Conservation (phyloP, 2,113 vertebrate genomes). For the Ammodytes marinus region DNA sequence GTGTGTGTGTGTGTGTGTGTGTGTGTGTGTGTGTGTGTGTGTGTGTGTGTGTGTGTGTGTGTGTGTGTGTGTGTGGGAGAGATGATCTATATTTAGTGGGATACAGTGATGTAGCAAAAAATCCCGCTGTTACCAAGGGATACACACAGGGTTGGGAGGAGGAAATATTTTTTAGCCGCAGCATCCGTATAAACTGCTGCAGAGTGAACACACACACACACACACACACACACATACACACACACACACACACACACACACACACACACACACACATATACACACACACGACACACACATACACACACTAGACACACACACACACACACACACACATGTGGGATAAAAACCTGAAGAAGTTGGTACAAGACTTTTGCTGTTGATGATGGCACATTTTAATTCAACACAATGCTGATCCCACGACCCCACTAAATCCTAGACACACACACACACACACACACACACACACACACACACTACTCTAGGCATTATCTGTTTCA, state of each 20-base stretch:
- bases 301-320: neutral
- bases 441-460: neutral
- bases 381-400: neutral
- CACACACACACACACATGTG: neutral
- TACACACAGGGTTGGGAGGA: neutral
- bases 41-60: too few species aligned
- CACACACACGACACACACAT: too few species aligned
- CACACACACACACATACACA: neutral
- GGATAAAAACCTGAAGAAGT: slow-evolving; percentile 1
- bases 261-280: neutral
- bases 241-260: neutral
- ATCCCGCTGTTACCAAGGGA: neutral
- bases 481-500: neutral
- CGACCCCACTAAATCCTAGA: neutral
- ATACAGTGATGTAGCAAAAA: slow-evolving; percentile 41
- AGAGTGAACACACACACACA: neutral
- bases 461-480: neutral
- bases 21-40: neutral
- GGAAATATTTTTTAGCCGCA: neutral
- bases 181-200: slow-evolving; percentile 1
- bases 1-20: neutral
- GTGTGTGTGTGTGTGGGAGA: neutral
- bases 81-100: slow-evolving; percentile 44
- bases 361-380: neutral
- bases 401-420: slow-evolving; percentile 12